phyloP scores from a whole-genome alignment of 1,140 invertebrate genomes.

The Asobara japonica region DNA sequence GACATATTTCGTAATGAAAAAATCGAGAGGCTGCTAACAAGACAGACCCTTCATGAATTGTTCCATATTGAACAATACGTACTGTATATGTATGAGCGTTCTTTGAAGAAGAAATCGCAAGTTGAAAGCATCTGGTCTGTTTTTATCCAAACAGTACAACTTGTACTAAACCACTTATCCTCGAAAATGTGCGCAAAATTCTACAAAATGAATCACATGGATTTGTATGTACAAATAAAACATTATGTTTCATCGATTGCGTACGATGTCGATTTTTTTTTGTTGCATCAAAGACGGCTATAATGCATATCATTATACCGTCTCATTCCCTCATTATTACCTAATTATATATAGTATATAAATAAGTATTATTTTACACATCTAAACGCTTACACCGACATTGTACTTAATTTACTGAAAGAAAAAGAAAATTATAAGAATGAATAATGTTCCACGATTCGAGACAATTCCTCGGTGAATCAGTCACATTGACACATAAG shows the following conservation, averaged over 20 bases:
- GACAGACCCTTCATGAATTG: no score
- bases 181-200: background rate
- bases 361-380: constrained; percentile 5
- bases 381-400: background rate
- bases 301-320: background rate
- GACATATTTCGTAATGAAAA: no score
- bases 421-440: background rate
- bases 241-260: background rate
- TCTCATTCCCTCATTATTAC: background rate
- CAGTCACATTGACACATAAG: background rate
- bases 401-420: constrained; percentile 2
- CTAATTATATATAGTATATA: constrained; percentile 8
- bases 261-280: background rate
- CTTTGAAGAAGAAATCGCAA: no score
- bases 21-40: no score
- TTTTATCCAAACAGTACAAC: no score
- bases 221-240: constrained; percentile 3
- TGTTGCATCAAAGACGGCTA: background rate
- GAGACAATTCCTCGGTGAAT: background rate
- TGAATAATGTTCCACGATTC: background rate
- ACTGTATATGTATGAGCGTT: no score
- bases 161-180: background rate
- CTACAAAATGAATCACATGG: background rate
- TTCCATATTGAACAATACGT: no score
- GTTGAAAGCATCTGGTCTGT: no score